A percentile compares a stretch with the other conserved stretches of the same genome.
phyloP scores from a whole-genome alignment of 2,113 vertebrate species.

The Nesoenas mayeri region DNA sequence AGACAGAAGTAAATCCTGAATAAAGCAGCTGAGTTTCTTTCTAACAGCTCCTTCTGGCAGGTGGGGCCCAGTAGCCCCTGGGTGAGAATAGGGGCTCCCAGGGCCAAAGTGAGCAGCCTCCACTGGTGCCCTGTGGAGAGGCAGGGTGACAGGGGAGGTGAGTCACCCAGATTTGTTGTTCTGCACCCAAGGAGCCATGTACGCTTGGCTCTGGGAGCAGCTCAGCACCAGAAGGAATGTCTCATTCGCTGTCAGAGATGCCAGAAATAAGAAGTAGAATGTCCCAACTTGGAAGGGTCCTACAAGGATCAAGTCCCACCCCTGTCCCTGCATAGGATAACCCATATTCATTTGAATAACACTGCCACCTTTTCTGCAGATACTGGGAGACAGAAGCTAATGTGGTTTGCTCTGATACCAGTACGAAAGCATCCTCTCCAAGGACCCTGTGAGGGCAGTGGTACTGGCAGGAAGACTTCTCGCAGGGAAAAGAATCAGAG shows the following conservation, averaged over 20 bases:
- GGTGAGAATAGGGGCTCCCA: not conserved
- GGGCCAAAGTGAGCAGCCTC: not conserved
- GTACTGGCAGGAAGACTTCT: not conserved
- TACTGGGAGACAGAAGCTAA: not conserved
- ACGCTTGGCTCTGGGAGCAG: not conserved
- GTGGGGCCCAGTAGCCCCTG: fast-evolving
- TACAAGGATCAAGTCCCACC: too few species aligned
- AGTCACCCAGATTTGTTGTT: not conserved
- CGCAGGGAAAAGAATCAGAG: not conserved
- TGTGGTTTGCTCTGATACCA: not conserved
- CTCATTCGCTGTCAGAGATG: not conserved
- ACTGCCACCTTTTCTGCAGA: not conserved
- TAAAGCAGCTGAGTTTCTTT: not conserved
- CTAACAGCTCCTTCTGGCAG: not conserved
- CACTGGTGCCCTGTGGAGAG: fast-evolving
- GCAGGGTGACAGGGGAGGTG: not conserved
- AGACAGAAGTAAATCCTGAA: not conserved
- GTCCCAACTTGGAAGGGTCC: too few species aligned
- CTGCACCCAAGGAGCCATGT: too few species aligned
- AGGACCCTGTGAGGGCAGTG: fast-evolving
- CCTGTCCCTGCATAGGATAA: too few species aligned
- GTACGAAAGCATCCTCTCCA: not conserved
- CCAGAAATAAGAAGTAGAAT: not conserved
- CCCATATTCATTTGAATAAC: not conserved
- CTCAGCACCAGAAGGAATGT: not conserved